These are phyloP conservation scores for Hypomecis atomaria DNA, from an alignment of 2,888 invertebrate genomes.

Conservation along the genomic window DNA sequence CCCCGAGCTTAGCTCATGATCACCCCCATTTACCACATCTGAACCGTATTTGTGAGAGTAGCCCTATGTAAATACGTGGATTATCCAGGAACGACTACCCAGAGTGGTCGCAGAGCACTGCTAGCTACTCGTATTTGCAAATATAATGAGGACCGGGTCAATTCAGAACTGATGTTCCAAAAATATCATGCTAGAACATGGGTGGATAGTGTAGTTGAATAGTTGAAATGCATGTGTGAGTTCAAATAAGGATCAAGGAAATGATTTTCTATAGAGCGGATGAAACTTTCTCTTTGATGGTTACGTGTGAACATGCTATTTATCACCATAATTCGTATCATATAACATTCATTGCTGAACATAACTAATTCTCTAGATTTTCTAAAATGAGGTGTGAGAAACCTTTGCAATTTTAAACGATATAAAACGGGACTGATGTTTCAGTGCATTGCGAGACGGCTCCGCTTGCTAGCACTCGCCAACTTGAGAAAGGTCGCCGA, in stretches of 20 bases:
- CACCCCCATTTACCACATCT: constrained; percentile 37
- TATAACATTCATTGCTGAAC: no score
- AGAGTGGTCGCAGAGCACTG: constrained; percentile 29
- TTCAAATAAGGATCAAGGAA: not conserved
- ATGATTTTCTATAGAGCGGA: no score
- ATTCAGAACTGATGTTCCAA: constrained; percentile 28
- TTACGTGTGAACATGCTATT: no score
- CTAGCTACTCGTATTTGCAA: constrained; percentile 36
- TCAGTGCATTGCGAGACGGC: no score
- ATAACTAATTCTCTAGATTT: no score
- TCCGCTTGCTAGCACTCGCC: no score
- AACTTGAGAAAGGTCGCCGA: no score
- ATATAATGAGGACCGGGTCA: constrained; percentile 41
- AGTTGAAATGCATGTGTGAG: not conserved
- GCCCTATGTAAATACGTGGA: constrained; percentile 43
- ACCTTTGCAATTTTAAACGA: no score
- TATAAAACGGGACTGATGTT: no score
- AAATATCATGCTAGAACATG: constrained; percentile 27
- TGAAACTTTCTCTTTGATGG: no score
- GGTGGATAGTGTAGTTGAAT: constrained; percentile 2
- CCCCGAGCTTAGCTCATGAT: constrained; percentile 36
- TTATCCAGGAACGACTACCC: constrained; percentile 35
- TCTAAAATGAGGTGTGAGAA: no score
- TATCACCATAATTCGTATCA: no score
- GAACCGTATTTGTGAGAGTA: constrained; percentile 37